Evolutionary conservation across 2,113 vertebrate species (phyloP).

Genomic region (Gavia stellata): DNA sequence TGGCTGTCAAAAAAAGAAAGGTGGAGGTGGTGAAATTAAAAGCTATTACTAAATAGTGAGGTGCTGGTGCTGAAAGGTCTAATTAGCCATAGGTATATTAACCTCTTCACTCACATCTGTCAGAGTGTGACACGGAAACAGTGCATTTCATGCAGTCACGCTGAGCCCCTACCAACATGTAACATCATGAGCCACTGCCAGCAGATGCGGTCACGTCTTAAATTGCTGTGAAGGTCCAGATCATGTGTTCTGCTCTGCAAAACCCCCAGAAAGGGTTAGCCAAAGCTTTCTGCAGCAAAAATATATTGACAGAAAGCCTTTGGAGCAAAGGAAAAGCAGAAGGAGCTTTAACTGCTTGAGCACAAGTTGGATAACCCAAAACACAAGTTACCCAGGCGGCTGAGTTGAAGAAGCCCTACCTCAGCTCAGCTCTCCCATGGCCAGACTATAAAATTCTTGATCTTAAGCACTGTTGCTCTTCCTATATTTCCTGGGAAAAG

Average conservation of each 20-base stretch:
- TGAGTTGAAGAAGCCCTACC: not conserved
- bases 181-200: not conserved
- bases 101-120: not conserved
- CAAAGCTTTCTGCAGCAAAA: not conserved
- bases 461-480: not conserved
- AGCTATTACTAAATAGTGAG: not conserved
- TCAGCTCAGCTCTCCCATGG: not conserved
- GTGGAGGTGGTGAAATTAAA: not conserved
- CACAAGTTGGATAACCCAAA: not conserved
- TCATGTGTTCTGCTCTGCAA: not conserved
- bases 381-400: not conserved
- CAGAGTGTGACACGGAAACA: not conserved
- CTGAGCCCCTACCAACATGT: not conserved
- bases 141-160: not conserved
- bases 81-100: not conserved
- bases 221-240: not conserved
- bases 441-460: not conserved
- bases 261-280: not conserved
- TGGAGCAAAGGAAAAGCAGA: not conserved
- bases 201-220: not conserved
- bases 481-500: not conserved
- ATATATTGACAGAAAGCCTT: not conserved
- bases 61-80: not conserved
- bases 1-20: not conserved
- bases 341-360: not conserved